Base-by-base conservation (phyloP, 2,113 vertebrate species). In the Saccopteryx bilineata region DNA sequence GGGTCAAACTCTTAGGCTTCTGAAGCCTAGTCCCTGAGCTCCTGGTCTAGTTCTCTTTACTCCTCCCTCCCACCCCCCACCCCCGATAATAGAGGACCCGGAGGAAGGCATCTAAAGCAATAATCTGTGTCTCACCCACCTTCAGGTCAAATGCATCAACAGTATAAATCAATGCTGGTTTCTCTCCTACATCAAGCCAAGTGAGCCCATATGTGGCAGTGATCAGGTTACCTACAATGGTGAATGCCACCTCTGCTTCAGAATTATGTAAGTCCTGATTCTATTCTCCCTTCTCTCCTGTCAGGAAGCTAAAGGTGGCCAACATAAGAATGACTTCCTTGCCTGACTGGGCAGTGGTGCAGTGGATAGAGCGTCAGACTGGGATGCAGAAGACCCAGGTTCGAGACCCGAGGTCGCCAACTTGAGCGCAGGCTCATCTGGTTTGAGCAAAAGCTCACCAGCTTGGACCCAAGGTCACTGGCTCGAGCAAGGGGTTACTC, bases 231-330 rank as follows among this genome's bases (percentile, higher is more conserved):
- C 97, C 87, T 97, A 97, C 39, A 54, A 2, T 10, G 54, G 95
- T 0, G 93, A 97, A 26, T 96, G 97, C 19, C 94, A 96, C 5
- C 94, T 97, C 75, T 97, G 94, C 80, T 95, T 8, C 60, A 19
- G 23, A 56, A 60, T 97, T 21, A 21, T 96, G 94, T 97, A 74
- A 97, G 97, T 93, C 33, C 39, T 79, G 2, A 19, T 76, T 88
- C 65, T 80, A 24, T 68, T 68, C 24, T 76, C 28, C 7, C 5
- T 60, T 31, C 15, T 54, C 7, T 74, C 65, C 68, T 23, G 31
- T 39, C 46, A 52, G 65, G 72, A 61, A 50, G 13, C 18, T 31
- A 72, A 66, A 7, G 3, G 39, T 24, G 48, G 52, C 58, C n/a
- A 31, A 33, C 28, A 31, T 10, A 63, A 18, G 63, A 60, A 39